phyloP scores from a whole-genome alignment of 2,113 vertebrate genomes.

The Prionailurus bengalensis region DNA sequence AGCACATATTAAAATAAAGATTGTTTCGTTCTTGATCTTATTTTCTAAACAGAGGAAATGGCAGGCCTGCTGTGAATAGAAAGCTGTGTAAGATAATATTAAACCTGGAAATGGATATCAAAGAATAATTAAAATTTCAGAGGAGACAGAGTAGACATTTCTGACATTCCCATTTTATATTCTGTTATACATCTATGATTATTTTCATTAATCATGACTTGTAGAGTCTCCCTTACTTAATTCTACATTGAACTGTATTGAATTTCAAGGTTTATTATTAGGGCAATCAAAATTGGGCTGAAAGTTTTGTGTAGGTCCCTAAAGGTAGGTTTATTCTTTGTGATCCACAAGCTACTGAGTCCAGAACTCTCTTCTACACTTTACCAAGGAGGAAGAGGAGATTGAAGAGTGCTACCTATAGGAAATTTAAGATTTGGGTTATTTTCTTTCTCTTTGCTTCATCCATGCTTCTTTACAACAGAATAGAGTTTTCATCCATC shows the following conservation, averaged over 20 bases:
- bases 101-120: background rate
- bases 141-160: background rate
- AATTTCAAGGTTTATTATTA: background rate
- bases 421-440: background rate
- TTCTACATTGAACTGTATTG: background rate
- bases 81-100: background rate
- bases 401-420: background rate
- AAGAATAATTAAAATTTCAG: background rate
- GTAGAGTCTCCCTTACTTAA: background rate
- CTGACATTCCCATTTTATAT: background rate
- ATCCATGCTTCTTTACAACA: background rate
- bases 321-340: background rate
- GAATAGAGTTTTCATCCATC: background rate
- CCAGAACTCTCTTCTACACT: background rate
- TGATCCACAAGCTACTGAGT: background rate
- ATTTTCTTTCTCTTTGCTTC: background rate
- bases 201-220: background rate
- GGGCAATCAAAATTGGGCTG: background rate
- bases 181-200: background rate
- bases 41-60: background rate
- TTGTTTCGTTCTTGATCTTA: background rate
- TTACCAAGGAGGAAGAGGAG: background rate
- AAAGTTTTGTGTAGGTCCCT: constrained; percentile 7
- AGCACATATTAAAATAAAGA: background rate
- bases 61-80: background rate